Evolutionary conservation across 1,140 invertebrate species (phyloP).

Genomic region (Holcopasites calliopsidis): DNA sequence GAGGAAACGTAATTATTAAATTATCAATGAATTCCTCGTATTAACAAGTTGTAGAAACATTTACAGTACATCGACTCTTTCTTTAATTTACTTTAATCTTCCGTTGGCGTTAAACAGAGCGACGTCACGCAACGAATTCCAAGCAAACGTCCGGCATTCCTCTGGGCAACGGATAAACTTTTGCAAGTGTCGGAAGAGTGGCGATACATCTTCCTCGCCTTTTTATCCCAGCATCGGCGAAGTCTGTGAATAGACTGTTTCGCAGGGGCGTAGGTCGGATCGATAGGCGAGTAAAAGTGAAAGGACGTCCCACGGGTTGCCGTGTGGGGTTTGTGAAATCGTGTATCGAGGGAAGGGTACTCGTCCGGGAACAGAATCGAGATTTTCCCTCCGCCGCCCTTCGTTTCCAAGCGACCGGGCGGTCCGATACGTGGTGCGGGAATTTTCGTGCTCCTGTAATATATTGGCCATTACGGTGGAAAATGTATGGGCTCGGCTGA

Average conservation of each 20-base stretch:
- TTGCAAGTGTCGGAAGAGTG: conserved; percentile 50
- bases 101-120: background rate
- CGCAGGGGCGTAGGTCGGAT: conserved; percentile 54
- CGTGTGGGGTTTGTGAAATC: conserved; percentile 43
- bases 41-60: too few relatives aligned
- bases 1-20: too few relatives aligned
- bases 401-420: background rate
- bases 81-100: too few relatives aligned
- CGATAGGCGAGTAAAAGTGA: conserved; percentile 59
- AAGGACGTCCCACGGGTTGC: conserved; percentile 43
- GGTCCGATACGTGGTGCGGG: background rate
- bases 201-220: conserved; percentile 41
- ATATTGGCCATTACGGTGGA: too few relatives aligned
- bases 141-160: conserved; percentile 27
- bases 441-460: too few relatives aligned
- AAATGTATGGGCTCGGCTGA: too few relatives aligned
- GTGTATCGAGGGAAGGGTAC: conserved; percentile 17
- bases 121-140: background rate
- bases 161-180: conserved; percentile 49
- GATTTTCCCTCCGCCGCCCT: background rate
- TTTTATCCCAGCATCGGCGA: conserved; percentile 34
- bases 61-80: too few relatives aligned
- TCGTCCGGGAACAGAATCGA: conserved; percentile 5
- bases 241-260: conserved; percentile 46
- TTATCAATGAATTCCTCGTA: too few relatives aligned